These are phyloP conservation scores for Anolis sagrei DNA, from an alignment of 2,113 vertebrate genomes.

Conservation along the genomic window DNA sequence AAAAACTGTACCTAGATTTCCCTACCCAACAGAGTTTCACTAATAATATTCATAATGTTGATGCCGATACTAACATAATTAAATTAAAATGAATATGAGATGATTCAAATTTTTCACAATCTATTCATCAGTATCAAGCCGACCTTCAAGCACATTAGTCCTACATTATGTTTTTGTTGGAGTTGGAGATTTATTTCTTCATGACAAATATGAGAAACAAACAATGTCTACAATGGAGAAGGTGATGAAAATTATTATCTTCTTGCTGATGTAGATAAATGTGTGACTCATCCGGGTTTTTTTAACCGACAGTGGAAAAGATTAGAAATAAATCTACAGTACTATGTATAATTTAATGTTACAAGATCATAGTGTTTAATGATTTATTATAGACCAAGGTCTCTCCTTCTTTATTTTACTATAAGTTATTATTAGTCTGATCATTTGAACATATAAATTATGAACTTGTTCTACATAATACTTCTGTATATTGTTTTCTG, in stretches of 20 bases:
- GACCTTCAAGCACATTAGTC: too few species aligned
- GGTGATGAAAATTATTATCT: neutral
- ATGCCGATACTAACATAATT: neutral
- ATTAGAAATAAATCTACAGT: neutral
- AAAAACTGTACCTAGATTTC: constrained; percentile 43
- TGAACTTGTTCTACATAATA: neutral
- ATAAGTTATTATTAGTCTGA: neutral
- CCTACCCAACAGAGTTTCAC: neutral
- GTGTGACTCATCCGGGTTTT: neutral
- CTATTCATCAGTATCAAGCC: neutral
- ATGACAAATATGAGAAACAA: neutral
- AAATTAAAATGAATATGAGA: neutral
- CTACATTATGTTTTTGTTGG: neutral
- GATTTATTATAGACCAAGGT: neutral
- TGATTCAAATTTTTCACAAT: constrained; percentile 10
- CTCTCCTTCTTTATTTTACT: neutral
- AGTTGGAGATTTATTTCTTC: neutral
- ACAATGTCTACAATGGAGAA: neutral
- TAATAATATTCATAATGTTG: neutral
- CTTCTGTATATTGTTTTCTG: neutral
- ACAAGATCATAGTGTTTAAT: neutral
- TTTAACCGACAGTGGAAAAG: neutral
- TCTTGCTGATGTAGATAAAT: neutral
- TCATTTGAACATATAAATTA: neutral
- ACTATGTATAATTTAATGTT: neutral